These are phyloP conservation scores for Homarus americanus DNA, from an alignment of 1,140 invertebrate species.

Conservation along the genomic window DNA sequence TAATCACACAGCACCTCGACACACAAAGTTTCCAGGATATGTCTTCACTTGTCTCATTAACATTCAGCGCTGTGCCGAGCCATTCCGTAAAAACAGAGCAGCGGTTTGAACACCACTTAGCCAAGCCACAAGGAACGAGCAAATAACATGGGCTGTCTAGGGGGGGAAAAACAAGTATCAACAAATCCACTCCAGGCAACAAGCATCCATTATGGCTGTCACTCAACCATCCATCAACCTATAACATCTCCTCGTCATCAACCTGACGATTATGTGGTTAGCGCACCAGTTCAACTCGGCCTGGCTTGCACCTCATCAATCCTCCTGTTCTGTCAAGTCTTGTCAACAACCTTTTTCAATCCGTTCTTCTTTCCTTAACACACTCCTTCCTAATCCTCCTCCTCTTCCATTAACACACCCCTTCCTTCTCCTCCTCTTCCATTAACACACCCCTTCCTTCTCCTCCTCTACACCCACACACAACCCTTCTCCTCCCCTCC, in stretches of 20 bases:
- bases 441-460: too few relatives aligned
- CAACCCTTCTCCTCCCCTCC: too few relatives aligned
- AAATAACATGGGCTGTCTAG: neutral
- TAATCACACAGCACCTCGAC: too few relatives aligned
- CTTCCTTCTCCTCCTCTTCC: too few relatives aligned
- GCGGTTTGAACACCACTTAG: neutral
- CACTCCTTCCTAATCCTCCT: too few relatives aligned
- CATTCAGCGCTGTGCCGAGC: neutral
- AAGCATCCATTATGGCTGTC: neutral
- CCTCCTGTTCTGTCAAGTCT: neutral
- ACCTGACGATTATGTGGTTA: neutral
- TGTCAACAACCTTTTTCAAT: neutral
- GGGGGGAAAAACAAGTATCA: neutral
- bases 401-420: too few relatives aligned
- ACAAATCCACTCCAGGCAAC: neutral
- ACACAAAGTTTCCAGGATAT: neutral
- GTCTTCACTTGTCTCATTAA: neutral
- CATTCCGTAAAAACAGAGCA: neutral
- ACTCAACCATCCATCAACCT: neutral
- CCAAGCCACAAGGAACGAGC: neutral
- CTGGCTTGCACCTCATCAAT: neutral
- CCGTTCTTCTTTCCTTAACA: too few relatives aligned
- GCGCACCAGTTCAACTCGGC: neutral
- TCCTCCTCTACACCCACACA: too few relatives aligned
- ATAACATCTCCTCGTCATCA: neutral